These are phyloP conservation scores for Macaca nemestrina DNA, from an alignment of 2,113 vertebrate species.

Conservation along the genomic window DNA sequence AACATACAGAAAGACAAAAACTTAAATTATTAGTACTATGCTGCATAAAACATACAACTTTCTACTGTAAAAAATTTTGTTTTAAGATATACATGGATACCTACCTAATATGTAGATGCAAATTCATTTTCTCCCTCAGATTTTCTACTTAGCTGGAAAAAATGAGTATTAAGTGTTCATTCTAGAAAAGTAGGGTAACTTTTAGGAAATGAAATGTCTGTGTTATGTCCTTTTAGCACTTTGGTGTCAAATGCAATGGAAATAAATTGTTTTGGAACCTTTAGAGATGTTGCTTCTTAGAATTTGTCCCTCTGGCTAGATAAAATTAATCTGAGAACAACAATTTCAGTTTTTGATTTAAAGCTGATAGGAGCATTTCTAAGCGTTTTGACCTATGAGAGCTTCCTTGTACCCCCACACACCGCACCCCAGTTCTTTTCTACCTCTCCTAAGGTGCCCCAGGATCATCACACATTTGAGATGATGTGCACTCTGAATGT, in stretches of 20 bases:
- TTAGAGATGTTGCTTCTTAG: not conserved
- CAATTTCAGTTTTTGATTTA: not conserved
- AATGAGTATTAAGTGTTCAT: not conserved
- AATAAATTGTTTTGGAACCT: slow-evolving; percentile 20
- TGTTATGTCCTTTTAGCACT: slow-evolving; percentile 16
- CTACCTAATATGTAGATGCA: not conserved
- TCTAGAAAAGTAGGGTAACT: not conserved
- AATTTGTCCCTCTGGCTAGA: slow-evolving; percentile 6
- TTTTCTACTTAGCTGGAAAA: not conserved
- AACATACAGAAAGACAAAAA: not conserved
- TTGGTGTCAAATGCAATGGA: not conserved
- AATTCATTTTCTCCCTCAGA: not conserved
- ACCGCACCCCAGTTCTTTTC: not conserved
- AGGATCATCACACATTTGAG: not conserved
- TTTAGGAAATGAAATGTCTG: slow-evolving; percentile 3
- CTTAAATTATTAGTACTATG: not conserved
- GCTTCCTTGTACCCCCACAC: not conserved
- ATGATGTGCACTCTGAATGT: not conserved
- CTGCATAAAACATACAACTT: not conserved
- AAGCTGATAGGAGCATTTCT: not conserved
- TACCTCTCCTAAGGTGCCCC: not conserved
- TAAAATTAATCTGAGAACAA: slow-evolving; percentile 27
- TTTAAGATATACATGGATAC: not conserved
- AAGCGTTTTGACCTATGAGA: not conserved
- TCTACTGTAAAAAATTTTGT: not conserved